Conservation (phyloP, 1,140 invertebrate genomes). For the Hypsibius dujardini region DNA sequence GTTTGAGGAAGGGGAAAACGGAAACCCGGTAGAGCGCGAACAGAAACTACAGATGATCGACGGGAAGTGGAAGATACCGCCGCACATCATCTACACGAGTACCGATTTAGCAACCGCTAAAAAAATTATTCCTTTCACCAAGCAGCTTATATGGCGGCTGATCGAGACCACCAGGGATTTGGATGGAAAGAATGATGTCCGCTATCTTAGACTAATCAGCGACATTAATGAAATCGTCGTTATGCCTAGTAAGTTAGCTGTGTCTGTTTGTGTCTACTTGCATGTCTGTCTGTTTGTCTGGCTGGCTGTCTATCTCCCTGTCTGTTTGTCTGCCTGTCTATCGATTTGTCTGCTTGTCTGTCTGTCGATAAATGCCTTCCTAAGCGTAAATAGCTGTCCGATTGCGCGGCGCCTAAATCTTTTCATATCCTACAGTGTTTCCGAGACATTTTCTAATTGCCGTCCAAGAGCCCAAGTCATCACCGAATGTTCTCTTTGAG, state of each 20-base stretch:
- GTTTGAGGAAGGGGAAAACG: not conserved
- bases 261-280: not conserved
- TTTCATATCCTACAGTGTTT: conserved; percentile 2
- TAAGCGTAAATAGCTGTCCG: not conserved
- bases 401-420: not conserved
- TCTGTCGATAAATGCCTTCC: not conserved
- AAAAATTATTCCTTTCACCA: not conserved
- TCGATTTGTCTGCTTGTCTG: not conserved
- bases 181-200: conserved; percentile 3
- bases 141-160: not conserved
- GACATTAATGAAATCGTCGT: conserved; percentile 13
- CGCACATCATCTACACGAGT: conserved; percentile 5
- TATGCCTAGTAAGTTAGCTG: conserved; percentile 7
- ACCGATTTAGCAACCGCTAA: not conserved
- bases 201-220: conserved; percentile 2
- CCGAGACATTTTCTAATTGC: conserved; percentile 1
- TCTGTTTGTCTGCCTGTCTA: not conserved
- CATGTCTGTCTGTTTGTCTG: not conserved
- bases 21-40: not conserved
- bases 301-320: not conserved
- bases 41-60: not conserved
- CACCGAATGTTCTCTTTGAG: conserved; percentile 2
- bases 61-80: not conserved
- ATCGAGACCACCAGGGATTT: conserved; percentile 10
- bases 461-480: not conserved